Conservation (phyloP, 2,888 invertebrate species). For the Tetragonula carbonaria region DNA sequence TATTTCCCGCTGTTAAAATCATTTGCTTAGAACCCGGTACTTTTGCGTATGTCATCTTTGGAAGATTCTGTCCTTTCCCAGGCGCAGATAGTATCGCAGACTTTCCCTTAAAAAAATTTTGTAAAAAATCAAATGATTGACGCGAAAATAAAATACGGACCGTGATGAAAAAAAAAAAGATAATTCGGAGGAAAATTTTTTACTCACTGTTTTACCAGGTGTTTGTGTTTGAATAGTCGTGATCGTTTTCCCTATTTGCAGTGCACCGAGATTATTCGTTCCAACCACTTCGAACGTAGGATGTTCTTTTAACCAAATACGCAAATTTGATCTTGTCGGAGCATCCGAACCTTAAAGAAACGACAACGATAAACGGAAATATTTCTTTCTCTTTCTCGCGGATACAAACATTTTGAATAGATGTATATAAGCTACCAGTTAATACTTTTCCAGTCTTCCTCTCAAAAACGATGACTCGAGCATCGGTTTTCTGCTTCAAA, state of each 20-base stretch:
- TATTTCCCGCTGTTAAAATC: slow-evolving; percentile 78
- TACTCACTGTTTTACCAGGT: slow-evolving; percentile 61
- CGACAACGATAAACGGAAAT: slow-evolving; percentile 78
- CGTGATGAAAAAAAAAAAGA: background rate
- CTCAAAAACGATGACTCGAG: slow-evolving; percentile 92
- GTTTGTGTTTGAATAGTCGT: slow-evolving; percentile 75
- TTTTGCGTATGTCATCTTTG: slow-evolving; percentile 80
- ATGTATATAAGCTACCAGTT: slow-evolving; percentile 79
- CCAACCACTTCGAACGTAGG: slow-evolving; percentile 94
- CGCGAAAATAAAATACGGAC: background rate
- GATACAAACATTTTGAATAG: background rate
- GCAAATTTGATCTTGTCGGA: slow-evolving; percentile 91
- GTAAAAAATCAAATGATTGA: slow-evolving; percentile 8
- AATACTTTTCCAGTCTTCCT: slow-evolving; percentile 89
- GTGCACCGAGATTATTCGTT: slow-evolving; percentile 82
- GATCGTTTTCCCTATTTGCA: slow-evolving; percentile 78
- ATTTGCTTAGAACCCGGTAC: slow-evolving; percentile 80
- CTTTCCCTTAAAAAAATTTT: slow-evolving; percentile 62
- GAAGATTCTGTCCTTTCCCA: slow-evolving; percentile 67
- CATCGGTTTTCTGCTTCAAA: slow-evolving; percentile 72
- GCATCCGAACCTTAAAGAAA: slow-evolving; percentile 89
- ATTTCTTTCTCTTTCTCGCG: slow-evolving; percentile 51
- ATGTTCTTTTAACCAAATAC: slow-evolving; percentile 93
- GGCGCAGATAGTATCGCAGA: slow-evolving; percentile 41
- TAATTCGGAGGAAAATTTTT: slow-evolving; percentile 7